phyloP scores from a whole-genome alignment of 1,140 invertebrate species.

The Calycopis cecrops region DNA sequence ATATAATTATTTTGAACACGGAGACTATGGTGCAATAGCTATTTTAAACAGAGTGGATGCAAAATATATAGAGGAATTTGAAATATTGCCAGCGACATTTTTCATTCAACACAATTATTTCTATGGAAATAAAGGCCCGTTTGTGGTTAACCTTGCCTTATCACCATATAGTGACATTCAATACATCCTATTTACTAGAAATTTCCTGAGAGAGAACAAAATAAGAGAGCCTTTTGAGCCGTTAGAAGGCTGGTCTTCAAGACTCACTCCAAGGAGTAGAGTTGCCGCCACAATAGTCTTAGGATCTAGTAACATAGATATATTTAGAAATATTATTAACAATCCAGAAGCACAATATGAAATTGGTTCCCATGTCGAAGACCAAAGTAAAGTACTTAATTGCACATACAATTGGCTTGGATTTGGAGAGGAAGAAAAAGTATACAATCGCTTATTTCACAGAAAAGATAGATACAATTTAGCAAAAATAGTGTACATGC shows the following conservation, averaged over 20 bases:
- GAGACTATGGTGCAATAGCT: constrained; percentile 88
- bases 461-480: constrained; percentile 94
- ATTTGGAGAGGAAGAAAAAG: constrained; percentile 82
- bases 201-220: constrained; percentile 90
- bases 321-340: constrained; percentile 94
- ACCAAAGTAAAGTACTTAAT: constrained; percentile 95
- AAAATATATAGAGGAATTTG: constrained; percentile 81
- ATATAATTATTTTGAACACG: constrained; percentile 90
- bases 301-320: constrained; percentile 91
- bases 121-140: constrained; percentile 88
- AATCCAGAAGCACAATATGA: constrained; percentile 95
- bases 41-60: constrained; percentile 88
- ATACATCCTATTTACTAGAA: constrained; percentile 89
- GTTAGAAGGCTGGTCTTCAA: constrained; percentile 76
- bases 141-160: constrained; percentile 90
- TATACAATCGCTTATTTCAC: constrained; percentile 90
- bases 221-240: constrained; percentile 91
- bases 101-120: constrained; percentile 93
- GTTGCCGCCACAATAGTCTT: constrained; percentile 93
- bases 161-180: constrained; percentile 90
- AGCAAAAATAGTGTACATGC: constrained; percentile 90
- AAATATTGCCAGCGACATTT: constrained; percentile 82
- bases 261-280: constrained; percentile 88
- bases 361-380: constrained; percentile 95
- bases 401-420: constrained; percentile 97